Evolutionary conservation across 2,888 invertebrate species (phyloP).

Genomic region (Spodoptera exigua): DNA sequence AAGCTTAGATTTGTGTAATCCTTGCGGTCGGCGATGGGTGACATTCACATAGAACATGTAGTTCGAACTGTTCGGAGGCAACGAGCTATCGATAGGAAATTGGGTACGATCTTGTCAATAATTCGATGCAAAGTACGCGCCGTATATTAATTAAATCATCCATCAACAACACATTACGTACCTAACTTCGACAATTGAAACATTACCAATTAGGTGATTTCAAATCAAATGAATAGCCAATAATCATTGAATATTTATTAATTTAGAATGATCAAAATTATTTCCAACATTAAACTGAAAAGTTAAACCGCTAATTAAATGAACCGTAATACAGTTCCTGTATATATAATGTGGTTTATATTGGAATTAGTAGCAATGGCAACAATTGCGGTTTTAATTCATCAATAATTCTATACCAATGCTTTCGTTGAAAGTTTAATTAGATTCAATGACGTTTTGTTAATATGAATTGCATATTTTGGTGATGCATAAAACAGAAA

Average conservation of each 20-base stretch:
- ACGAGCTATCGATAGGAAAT: conserved; percentile 65
- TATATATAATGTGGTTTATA: conserved; percentile 39
- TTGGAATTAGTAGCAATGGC: conserved; percentile 17
- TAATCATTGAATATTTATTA: not conserved
- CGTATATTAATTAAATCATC: conserved; percentile 3
- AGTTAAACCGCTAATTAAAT: conserved; percentile 14
- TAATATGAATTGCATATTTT: not conserved
- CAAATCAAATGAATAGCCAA: not conserved
- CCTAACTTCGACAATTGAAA: not conserved
- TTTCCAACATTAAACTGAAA: conserved; percentile 12
- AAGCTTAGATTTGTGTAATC: conserved; percentile 58
- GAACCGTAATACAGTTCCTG: conserved; percentile 21
- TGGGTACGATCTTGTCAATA: conserved; percentile 57
- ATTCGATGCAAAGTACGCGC: conserved; percentile 35
- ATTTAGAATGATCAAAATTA: not conserved
- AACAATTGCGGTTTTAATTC: conserved; percentile 12
- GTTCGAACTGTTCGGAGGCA: conserved; percentile 54
- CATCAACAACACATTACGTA: not conserved
- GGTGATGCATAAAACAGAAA: not conserved
- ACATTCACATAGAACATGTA: conserved; percentile 71
- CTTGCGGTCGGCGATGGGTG: conserved; percentile 69
- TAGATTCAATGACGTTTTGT: not conserved
- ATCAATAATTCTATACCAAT: conserved; percentile 1
- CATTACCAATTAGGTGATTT: not conserved
- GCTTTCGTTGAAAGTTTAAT: not conserved